Percentiles rank a stretch among this genome's conserved stretches.
These are phyloP conservation scores for Lissonota sp. DNA, from an alignment of 2,888 invertebrate genomes.

Conservation along the genomic window DNA sequence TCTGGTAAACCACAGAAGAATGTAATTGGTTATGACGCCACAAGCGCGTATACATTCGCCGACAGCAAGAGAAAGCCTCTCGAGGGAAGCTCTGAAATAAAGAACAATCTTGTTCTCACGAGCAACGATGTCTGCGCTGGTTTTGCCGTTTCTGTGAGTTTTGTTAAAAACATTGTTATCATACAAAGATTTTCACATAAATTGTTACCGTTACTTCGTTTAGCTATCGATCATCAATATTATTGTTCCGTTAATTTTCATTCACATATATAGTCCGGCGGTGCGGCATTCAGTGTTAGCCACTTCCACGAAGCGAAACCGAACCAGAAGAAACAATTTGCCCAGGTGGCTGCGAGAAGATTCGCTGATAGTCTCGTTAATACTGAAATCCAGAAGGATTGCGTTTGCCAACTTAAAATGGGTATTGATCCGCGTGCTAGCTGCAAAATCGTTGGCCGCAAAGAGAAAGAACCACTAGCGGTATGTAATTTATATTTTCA, in stretches of 20 bases:
- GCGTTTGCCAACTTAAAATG: slow-evolving; percentile 76
- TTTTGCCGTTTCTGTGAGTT: slow-evolving; percentile 87
- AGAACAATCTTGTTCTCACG: slow-evolving; percentile 85
- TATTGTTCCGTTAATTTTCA: slow-evolving; percentile 71
- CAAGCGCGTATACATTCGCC: slow-evolving; percentile 87
- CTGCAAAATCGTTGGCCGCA: slow-evolving; percentile 81
- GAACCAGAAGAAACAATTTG: slow-evolving; percentile 87
- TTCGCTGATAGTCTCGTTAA: slow-evolving; percentile 78
- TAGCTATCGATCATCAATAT: background rate
- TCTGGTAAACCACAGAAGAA: slow-evolving; percentile 86
- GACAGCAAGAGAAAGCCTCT: slow-evolving; percentile 88
- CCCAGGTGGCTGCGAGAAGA: slow-evolving; percentile 84
- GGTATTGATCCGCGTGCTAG: slow-evolving; percentile 74
- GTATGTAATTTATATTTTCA: slow-evolving; percentile 62
- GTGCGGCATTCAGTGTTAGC: slow-evolving; percentile 88
- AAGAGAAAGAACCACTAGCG: slow-evolving; percentile 73
- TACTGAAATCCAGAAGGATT: slow-evolving; percentile 80
- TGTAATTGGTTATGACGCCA: slow-evolving; percentile 87
- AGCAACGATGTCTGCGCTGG: slow-evolving; percentile 88
- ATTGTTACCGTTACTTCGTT: slow-evolving; percentile 12
- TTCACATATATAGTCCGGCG: slow-evolving; percentile 85
- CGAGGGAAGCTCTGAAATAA: slow-evolving; percentile 85
- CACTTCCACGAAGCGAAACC: slow-evolving; percentile 86
- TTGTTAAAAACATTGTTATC: slow-evolving; percentile 8
- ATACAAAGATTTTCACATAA: slow-evolving; percentile 30